A percentile compares a stretch with the other conserved stretches of the same genome.
Evolutionary conservation across 2,888 invertebrate species (phyloP).

Genomic region (Tetanocera ferruginea): DNA sequence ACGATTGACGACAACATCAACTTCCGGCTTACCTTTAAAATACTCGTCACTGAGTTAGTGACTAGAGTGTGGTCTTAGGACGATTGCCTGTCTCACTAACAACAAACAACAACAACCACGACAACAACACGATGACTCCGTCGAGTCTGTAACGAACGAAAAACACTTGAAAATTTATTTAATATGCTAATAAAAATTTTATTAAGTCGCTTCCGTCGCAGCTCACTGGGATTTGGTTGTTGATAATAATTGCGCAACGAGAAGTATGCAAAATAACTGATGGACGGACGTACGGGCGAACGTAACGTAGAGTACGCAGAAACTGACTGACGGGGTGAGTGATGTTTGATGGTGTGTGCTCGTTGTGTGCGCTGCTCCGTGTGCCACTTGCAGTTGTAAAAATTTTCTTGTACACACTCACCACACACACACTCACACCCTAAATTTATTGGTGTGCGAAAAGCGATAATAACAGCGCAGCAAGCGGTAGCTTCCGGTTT

Average conservation of each 20-base stretch:
- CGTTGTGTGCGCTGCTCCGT: background rate
- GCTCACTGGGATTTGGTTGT: background rate
- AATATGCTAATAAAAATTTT: conserved; percentile 40
- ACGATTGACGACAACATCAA: conserved; percentile 2
- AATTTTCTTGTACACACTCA: background rate
- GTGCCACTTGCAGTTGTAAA: conserved; percentile 2
- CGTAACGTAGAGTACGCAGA: background rate
- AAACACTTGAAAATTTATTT: conserved; percentile 25
- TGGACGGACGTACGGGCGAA: background rate
- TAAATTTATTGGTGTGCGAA: conserved; percentile 7
- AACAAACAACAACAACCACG: background rate
- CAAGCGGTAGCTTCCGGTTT: background rate
- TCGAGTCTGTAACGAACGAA: background rate
- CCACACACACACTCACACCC: too few relatives aligned
- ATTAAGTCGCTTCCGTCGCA: conserved; percentile 38
- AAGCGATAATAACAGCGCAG: conserved; percentile 4
- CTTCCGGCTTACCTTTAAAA: background rate
- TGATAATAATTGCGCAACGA: conserved; percentile 23
- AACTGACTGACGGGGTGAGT: background rate
- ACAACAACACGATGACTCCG: background rate
- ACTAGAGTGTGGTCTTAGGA: background rate
- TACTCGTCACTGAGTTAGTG: background rate
- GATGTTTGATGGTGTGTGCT: background rate
- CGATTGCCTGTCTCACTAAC: background rate
- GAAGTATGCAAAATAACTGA: background rate